Base-by-base conservation (phyloP, 30 jellyfish, hydroid and myxozoan genomes). In the Hydractinia echinata region DNA sequence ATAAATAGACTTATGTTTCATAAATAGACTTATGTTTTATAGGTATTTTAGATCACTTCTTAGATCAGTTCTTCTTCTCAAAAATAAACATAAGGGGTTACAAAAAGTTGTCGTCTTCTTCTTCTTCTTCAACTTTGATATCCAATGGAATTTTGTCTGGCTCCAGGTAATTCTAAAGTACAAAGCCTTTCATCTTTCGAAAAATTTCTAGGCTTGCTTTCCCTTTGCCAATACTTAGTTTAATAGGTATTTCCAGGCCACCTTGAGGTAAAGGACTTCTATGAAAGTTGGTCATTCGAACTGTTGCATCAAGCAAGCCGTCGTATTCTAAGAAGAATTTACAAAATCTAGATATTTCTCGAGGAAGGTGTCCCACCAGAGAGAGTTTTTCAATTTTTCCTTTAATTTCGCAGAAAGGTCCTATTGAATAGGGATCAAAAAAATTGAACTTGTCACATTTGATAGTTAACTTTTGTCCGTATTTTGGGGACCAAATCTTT, bases 281-380 rank as follows among this genome's bases (percentile, higher is more conserved):
- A n/a, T n/a, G n/a, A n/a, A n/a, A n/a, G n/a, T n/a, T n/a, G n/a
- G n/a, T n/a, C n/a, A n/a, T n/a, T n/a, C n/a, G n/a, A n/a, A n/a
- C n/a, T n/a, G n/a, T n/a, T n/a, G n/a, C n/a, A n/a, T n/a, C n/a
- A n/a, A n/a, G n/a, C n/a, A n/a, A n/a, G n/a, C n/a, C n/a, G n/a
- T n/a, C n/a, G n/a, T n/a, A n/a, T n/a, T n/a, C n/a, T n/a, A n/a
- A n/a, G n/a, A n/a, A n/a, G n/a, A n/a, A n/a, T n/a, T n/a, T n/a
- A n/a, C n/a, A n/a, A n/a, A 56, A 56, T 9, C 68, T 9, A n/a
- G 68, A 56, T 56, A 56, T 56, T 56, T 56, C 68, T 56, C n/a
- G 68, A 9, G 68, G 68, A 56, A 56, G 68, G n/a, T 56, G 68
- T n/a, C 68, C 68, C 68, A 56, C 68, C 10, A 56, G 68, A 9